phyloP scores from a whole-genome alignment of 2,888 invertebrate species.

The Antitype chi region DNA sequence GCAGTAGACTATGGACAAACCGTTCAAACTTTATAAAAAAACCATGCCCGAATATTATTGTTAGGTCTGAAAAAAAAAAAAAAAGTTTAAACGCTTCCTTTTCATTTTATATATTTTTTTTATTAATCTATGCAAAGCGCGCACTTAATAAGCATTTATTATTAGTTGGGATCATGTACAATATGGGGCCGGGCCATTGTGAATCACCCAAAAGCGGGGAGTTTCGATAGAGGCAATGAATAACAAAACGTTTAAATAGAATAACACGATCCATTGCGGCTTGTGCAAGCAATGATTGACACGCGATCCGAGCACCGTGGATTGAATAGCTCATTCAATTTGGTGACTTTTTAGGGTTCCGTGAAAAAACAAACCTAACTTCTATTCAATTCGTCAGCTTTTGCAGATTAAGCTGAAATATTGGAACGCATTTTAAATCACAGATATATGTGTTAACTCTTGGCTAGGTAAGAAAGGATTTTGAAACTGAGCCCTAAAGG shows the following conservation, averaged over 20 bases:
- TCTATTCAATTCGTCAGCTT: not conserved
- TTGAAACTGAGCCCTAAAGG: not conserved
- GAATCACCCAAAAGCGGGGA: slow-evolving; percentile 78
- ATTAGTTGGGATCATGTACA: slow-evolving; percentile 78
- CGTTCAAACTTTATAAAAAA: not conserved
- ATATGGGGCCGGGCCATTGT: slow-evolving; percentile 77
- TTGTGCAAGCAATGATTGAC: slow-evolving; percentile 87
- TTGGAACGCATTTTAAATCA: not conserved
- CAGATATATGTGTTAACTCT: not conserved
- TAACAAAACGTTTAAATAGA: slow-evolving; percentile 86
- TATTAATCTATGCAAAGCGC: slow-evolving; percentile 56
- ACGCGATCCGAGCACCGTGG: slow-evolving; percentile 83
- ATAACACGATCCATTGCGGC: slow-evolving; percentile 86
- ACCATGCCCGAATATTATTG: slow-evolving; percentile 39
- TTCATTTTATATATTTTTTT: slow-evolving; percentile 39
- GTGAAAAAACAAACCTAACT: not conserved
- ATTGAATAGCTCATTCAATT: slow-evolving; percentile 82
- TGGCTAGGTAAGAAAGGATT: not conserved
- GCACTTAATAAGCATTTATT: slow-evolving; percentile 71
- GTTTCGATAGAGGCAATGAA: slow-evolving; percentile 87
- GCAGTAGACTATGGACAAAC: not conserved
- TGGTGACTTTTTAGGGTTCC: slow-evolving; percentile 66
- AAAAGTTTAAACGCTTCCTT: slow-evolving; percentile 18
- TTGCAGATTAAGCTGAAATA: not conserved
- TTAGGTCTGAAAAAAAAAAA: slow-evolving; percentile 11